Percentiles rank a stretch among this genome's conserved stretches.
These are phyloP conservation scores for Hemichromis elongatus DNA, from an alignment of 2,113 vertebrate genomes.

Conservation along the genomic window DNA sequence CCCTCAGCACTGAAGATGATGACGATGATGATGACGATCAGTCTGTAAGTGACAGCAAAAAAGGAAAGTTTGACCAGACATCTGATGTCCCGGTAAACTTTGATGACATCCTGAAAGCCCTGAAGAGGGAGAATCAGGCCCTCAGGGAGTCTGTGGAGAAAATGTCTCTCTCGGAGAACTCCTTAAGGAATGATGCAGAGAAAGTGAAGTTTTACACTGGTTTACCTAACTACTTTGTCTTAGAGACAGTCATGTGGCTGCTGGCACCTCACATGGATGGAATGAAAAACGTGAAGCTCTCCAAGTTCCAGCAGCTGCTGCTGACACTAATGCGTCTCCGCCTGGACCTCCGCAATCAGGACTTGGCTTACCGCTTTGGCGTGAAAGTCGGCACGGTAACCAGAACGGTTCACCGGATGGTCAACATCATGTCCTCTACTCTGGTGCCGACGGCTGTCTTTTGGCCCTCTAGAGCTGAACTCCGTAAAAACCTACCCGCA, in stretches of 20 bases:
- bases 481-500: constrained; percentile 70
- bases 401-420: constrained; percentile 67
- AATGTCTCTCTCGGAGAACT: constrained; percentile 70
- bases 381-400: constrained; percentile 68
- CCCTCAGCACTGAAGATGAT: constrained; percentile 43
- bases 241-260: constrained; percentile 76
- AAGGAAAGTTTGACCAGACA: constrained; percentile 15
- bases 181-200: constrained; percentile 69
- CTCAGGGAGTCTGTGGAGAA: constrained; percentile 71
- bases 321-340: constrained; percentile 73
- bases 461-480: constrained; percentile 73
- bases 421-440: constrained; percentile 73
- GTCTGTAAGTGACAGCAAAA: constrained; percentile 44
- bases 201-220: constrained; percentile 76
- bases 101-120: constrained; percentile 52
- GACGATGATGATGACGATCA: constrained; percentile 1
- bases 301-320: constrained; percentile 75
- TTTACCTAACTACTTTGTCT: constrained; percentile 74
- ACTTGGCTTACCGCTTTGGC: constrained; percentile 74
- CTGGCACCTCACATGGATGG: constrained; percentile 74
- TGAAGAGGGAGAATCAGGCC: constrained; percentile 69
- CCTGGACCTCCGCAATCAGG: constrained; percentile 73
- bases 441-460: constrained; percentile 74
- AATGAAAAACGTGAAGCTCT: constrained; percentile 63
- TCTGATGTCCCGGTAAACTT: constrained; percentile 27